Evolutionary conservation across 2,888 invertebrate genomes (phyloP).

Genomic region (Lathronympha strigana): DNA sequence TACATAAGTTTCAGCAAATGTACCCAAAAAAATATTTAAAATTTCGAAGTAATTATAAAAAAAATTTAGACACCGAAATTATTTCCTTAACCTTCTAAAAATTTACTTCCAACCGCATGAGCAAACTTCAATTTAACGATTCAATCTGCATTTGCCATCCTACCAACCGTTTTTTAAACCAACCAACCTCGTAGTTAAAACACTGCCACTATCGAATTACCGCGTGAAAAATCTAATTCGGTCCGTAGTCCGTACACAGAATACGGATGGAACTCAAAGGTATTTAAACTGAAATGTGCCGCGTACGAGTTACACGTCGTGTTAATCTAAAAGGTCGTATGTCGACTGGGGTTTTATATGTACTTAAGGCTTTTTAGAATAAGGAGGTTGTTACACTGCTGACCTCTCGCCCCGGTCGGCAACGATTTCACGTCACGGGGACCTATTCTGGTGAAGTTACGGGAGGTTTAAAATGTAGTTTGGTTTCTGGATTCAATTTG

Average conservation of each 20-base stretch:
- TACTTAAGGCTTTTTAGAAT: background rate
- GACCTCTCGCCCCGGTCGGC: slow-evolving; percentile 43
- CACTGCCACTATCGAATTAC: slow-evolving; percentile 24
- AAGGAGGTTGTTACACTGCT: slow-evolving; percentile 26
- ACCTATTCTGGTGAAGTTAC: slow-evolving; percentile 32
- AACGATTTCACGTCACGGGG: slow-evolving; percentile 44
- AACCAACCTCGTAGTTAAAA: slow-evolving; percentile 19
- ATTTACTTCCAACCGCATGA: background rate
- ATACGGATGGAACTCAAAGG: slow-evolving; percentile 28
- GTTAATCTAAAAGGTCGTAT: slow-evolving; percentile 1
- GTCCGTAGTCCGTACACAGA: slow-evolving; percentile 26
- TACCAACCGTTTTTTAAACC: slow-evolving; percentile 21
- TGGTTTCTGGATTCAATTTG: background rate
- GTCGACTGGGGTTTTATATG: background rate
- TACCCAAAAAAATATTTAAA: too few species aligned
- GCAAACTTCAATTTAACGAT: background rate
- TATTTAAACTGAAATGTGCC: slow-evolving; percentile 41
- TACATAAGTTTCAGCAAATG: too few species aligned
- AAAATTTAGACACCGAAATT: too few species aligned
- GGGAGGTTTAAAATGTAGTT: slow-evolving; percentile 19
- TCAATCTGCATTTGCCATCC: slow-evolving; percentile 2
- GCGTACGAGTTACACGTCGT: slow-evolving; percentile 7
- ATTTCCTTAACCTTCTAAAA: too few species aligned
- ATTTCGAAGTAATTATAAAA: too few species aligned
- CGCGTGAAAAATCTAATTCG: slow-evolving; percentile 38